These are phyloP conservation scores for Napeogenes inachia DNA, from an alignment of 2,888 invertebrate species.

Conservation along the genomic window DNA sequence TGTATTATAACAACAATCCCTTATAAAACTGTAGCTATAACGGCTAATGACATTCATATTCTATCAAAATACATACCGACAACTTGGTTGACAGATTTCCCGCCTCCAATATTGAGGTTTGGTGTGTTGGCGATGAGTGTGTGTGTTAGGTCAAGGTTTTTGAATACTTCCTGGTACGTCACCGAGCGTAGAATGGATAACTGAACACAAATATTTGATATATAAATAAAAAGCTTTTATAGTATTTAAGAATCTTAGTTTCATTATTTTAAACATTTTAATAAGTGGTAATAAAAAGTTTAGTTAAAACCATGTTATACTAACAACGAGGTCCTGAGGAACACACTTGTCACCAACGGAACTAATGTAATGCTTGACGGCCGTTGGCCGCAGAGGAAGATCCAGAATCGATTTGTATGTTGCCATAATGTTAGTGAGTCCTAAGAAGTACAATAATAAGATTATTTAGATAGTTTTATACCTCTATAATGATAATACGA, in stretches of 20 bases:
- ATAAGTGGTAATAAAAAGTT: neutral
- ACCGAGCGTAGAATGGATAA: constrained; percentile 35
- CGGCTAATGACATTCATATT: too few species aligned
- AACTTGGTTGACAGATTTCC: constrained; percentile 76
- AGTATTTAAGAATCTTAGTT: too few species aligned
- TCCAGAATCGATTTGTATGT: constrained; percentile 80
- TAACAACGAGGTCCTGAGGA: constrained; percentile 75
- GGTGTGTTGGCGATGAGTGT: constrained; percentile 80
- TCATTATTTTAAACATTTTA: too few species aligned
- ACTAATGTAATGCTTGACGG: constrained; percentile 84
- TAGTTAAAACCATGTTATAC: constrained; percentile 32
- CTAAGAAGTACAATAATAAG: constrained; percentile 37
- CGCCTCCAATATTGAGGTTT: constrained; percentile 70
- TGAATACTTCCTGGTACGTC: constrained; percentile 49
- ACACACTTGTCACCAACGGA: constrained; percentile 80
- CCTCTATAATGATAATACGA: too few species aligned
- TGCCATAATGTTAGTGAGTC: constrained; percentile 74
- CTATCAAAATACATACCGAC: constrained; percentile 63
- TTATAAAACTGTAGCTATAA: too few species aligned
- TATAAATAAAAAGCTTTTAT: neutral
- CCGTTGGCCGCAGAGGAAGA: constrained; percentile 86
- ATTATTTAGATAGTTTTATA: too few species aligned
- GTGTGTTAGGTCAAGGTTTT: constrained; percentile 77
- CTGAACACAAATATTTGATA: constrained; percentile 30
- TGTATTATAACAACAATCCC: too few species aligned